Percentiles rank a stretch among this genome's conserved stretches.
Evolutionary conservation across 2,888 invertebrate species (phyloP).

Genomic region (Drosophila paracracens): DNA sequence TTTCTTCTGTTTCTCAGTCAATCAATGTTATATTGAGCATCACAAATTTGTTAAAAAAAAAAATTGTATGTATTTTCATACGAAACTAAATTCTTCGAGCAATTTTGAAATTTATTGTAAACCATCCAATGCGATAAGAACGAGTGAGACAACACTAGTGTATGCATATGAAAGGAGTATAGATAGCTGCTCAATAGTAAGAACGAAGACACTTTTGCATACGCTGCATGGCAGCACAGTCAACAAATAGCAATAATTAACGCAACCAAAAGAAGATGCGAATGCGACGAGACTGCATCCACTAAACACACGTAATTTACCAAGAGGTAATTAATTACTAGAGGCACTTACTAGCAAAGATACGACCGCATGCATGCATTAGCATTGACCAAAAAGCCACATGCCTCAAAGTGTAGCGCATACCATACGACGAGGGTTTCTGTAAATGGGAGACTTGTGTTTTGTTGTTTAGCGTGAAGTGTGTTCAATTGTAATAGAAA

Average conservation of each 20-base stretch:
- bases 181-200: slow-evolving; percentile 54
- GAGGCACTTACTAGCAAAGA: neutral
- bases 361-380: neutral
- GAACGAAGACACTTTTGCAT: slow-evolving; percentile 8
- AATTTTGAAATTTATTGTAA: slow-evolving; percentile 2
- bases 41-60: neutral
- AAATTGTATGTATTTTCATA: neutral
- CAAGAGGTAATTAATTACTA: too few species aligned
- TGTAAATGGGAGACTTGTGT: slow-evolving; percentile 71
- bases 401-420: slow-evolving; percentile 40
- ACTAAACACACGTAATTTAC: neutral
- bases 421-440: slow-evolving; percentile 68
- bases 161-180: slow-evolving; percentile 54
- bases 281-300: neutral
- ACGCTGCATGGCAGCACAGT: slow-evolving; percentile 30
- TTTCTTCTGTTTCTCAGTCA: neutral
- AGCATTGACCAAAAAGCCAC: neutral
- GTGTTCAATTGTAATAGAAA: slow-evolving; percentile 69
- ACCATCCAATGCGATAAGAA: slow-evolving; percentile 13
- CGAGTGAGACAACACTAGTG: slow-evolving; percentile 54
- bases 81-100: neutral
- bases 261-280: neutral
- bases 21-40: neutral
- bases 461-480: slow-evolving; percentile 76
- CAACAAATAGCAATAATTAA: neutral